Evolutionary conservation across 2,797 vertebrate species (phyloP).

Genomic region (Xiphophorus birchmanni): DNA sequence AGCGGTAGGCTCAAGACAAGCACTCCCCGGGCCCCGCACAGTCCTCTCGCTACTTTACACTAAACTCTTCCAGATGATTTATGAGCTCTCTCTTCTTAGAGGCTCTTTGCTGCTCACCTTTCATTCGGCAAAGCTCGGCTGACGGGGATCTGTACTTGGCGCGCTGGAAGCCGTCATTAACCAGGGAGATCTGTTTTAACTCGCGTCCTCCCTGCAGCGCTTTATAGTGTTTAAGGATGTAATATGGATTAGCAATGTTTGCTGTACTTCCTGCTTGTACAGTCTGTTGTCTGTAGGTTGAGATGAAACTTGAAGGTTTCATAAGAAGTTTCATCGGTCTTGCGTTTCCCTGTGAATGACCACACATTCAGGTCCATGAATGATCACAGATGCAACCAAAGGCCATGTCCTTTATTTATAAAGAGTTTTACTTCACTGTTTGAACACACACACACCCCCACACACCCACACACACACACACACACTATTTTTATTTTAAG

Average conservation of each 20-base stretch:
- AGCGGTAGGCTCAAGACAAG: conserved; percentile 77
- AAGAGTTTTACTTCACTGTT: neutral
- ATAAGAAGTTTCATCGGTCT: neutral
- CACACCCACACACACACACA: neutral
- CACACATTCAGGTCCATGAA: neutral
- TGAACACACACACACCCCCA: neutral
- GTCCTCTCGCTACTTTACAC: conserved; percentile 82
- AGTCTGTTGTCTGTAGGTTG: neutral
- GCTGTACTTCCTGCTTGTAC: conserved; percentile 8
- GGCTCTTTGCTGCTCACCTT: conserved; percentile 42
- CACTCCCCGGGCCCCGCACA: conserved; percentile 74
- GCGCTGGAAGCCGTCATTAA: conserved; percentile 23
- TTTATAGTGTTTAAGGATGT: conserved; percentile 15
- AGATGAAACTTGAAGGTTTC: conserved; percentile 5
- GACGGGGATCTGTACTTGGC: conserved; percentile 22
- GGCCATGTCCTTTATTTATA: neutral
- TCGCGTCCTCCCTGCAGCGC: neutral
- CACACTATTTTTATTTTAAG: neutral
- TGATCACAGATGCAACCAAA: neutral
- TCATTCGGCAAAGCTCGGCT: conserved; percentile 25
- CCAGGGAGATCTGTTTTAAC: conserved; percentile 3
- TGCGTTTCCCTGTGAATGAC: neutral
- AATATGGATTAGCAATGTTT: conserved; percentile 13
- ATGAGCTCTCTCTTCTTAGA: conserved; percentile 58
- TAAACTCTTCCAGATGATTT: conserved; percentile 90